A percentile compares a stretch with the other conserved stretches of the same genome.
These are phyloP conservation scores for Cataglyphis altisquamis DNA, from an alignment of 2,888 invertebrate species.

Conservation along the genomic window DNA sequence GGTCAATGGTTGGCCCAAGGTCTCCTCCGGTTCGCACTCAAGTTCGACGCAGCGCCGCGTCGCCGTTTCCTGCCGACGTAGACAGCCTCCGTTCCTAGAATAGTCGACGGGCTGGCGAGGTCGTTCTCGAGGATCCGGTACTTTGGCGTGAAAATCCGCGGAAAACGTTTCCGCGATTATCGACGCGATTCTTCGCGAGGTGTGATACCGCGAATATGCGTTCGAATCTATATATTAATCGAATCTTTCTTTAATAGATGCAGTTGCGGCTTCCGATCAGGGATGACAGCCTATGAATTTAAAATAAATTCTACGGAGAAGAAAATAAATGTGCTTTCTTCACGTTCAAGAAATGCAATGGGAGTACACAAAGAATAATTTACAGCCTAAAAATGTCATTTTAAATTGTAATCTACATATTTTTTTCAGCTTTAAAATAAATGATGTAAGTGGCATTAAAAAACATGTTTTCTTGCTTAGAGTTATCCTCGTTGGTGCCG, in stretches of 20 bases:
- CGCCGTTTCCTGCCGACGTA: slow-evolving; percentile 78
- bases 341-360: not conserved
- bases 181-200: not conserved
- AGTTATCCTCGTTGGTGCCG: not conserved
- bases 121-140: slow-evolving; percentile 19
- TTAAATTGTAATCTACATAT: not conserved
- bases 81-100: slow-evolving; percentile 81
- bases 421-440: too few species aligned
- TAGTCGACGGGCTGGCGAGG: slow-evolving; percentile 70
- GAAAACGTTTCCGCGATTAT: slow-evolving; percentile 38
- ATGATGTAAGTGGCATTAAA: not conserved
- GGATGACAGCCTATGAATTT: slow-evolving; percentile 4
- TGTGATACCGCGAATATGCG: not conserved
- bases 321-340: not conserved
- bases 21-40: slow-evolving; percentile 85
- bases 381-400: not conserved
- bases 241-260: not conserved
- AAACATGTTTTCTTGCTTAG: not conserved
- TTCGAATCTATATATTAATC: not conserved
- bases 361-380: not conserved
- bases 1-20: slow-evolving; percentile 86
- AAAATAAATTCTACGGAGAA: not conserved
- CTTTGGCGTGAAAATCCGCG: slow-evolving; percentile 40
- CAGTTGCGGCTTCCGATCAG: not conserved
- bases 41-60: slow-evolving; percentile 75